Conservation (phyloP, 2,888 invertebrate genomes). For the Melieria crassipennis region DNA sequence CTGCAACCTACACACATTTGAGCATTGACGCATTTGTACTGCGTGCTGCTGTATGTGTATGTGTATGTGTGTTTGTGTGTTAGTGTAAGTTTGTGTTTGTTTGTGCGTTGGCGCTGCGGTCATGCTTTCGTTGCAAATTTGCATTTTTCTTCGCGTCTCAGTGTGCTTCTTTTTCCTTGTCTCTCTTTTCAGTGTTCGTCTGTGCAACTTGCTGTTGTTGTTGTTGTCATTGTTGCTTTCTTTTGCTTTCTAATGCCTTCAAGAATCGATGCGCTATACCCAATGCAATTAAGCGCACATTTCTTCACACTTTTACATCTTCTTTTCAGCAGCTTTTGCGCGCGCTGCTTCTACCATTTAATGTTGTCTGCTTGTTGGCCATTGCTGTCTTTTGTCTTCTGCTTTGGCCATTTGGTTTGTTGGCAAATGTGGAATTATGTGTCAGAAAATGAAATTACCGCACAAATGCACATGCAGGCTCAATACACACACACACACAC, state of each 20-base stretch:
- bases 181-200: background rate
- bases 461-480: slow-evolving; percentile 10
- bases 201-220: background rate
- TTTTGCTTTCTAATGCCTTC: too few species aligned
- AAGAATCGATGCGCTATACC: background rate
- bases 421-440: slow-evolving; percentile 57
- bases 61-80: background rate
- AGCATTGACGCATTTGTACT: too few species aligned
- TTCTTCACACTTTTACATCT: slow-evolving; percentile 6
- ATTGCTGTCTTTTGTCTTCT: too few species aligned
- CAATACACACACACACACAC: slow-evolving; percentile 26
- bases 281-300: slow-evolving; percentile 23
- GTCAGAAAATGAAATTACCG: slow-evolving; percentile 56
- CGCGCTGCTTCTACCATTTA: too few species aligned
- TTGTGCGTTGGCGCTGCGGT: background rate
- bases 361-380: too few species aligned
- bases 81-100: background rate
- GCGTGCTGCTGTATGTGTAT: background rate
- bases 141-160: background rate
- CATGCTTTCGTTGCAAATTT: slow-evolving; percentile 9
- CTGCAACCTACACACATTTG: background rate
- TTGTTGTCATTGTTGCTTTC: too few species aligned
- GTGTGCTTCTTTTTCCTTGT: background rate
- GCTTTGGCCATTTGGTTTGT: slow-evolving; percentile 17
- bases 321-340: too few species aligned